Percentiles rank a stretch among this genome's conserved stretches.
Evolutionary conservation across 1,140 invertebrate species (phyloP).

Genomic region (Euwallacea fornicatus): DNA sequence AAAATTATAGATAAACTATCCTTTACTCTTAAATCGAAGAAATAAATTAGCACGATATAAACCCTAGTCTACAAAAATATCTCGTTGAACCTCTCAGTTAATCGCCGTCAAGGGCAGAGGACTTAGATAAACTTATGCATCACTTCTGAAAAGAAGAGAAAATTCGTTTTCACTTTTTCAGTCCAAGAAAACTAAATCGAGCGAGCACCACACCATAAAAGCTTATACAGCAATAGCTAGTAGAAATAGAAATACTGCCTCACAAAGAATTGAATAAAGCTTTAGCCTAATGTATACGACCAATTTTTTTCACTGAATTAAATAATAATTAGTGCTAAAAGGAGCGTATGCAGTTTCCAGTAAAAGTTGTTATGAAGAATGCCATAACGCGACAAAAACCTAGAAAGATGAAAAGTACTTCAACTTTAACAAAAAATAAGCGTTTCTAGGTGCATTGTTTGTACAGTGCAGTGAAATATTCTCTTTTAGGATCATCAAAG

Average conservation of each 20-base stretch:
- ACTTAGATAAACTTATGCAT: slow-evolving; percentile 34
- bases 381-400: slow-evolving; percentile 25
- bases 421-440: background rate
- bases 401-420: slow-evolving; percentile 22
- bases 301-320: background rate
- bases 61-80: too few relatives aligned
- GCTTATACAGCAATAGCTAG: background rate
- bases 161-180: background rate
- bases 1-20: too few relatives aligned
- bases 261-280: background rate
- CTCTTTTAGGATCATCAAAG: slow-evolving; percentile 11
- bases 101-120: too few relatives aligned
- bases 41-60: too few relatives aligned
- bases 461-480: too few relatives aligned
- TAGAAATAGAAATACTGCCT: background rate
- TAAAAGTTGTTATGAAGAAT: slow-evolving; percentile 20
- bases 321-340: background rate
- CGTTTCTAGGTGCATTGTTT: background rate
- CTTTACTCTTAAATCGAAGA: too few relatives aligned
- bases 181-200: background rate
- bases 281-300: background rate
- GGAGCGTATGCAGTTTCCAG: slow-evolving; percentile 4
- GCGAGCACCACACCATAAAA: background rate
- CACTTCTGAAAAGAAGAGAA: slow-evolving; percentile 34
- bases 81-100: too few relatives aligned